Conservation (phyloP, 2,797 vertebrate species). For the Phalanger gymnotis region DNA sequence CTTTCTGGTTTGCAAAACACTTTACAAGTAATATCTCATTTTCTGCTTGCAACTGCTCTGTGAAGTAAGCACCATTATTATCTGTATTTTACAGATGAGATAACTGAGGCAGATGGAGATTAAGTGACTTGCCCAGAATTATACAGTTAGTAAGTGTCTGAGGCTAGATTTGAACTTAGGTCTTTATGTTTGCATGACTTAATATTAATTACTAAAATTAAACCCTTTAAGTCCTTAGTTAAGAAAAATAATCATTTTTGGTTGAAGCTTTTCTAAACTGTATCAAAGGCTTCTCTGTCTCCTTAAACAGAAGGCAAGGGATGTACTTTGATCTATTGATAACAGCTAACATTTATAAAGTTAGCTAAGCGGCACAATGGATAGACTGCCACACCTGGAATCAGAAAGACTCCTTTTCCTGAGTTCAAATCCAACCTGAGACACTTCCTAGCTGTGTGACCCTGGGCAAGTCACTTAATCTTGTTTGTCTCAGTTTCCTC, state of each 20-base stretch:
- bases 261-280: neutral
- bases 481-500: too few species aligned
- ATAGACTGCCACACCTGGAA: neutral
- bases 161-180: neutral
- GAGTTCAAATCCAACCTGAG: too few species aligned
- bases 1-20: neutral
- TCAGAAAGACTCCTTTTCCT: neutral
- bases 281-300: neutral
- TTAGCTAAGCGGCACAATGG: neutral
- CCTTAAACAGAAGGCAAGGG: neutral
- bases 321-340: neutral
- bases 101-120: neutral
- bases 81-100: neutral
- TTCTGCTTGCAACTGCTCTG: neutral
- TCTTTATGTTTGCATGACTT: neutral
- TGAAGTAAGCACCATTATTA: neutral
- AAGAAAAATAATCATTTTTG: neutral
- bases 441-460: too few species aligned
- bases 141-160: neutral
- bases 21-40: neutral
- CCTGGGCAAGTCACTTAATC: too few species aligned
- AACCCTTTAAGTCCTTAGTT: neutral
- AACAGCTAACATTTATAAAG: neutral
- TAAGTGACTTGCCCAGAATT: neutral
- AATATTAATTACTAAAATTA: neutral